Percentiles rank a stretch among this genome's conserved stretches.
These are phyloP conservation scores for Poeciliopsis paucimaculata DNA, from an alignment of 2,797 vertebrate genomes.

Conservation along the genomic window DNA sequence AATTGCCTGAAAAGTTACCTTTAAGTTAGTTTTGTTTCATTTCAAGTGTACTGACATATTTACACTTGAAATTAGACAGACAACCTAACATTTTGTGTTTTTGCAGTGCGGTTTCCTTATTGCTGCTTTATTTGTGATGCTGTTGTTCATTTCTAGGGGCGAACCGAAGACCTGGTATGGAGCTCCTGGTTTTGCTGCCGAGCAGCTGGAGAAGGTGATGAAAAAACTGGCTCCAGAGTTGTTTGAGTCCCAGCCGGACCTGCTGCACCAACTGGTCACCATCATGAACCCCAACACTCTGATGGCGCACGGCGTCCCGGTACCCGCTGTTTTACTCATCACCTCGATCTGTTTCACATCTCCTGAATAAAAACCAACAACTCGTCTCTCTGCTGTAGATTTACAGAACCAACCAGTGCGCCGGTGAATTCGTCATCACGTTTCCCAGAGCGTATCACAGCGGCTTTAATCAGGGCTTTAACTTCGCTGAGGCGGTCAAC, in stretches of 20 bases:
- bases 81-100: no score
- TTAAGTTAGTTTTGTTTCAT: no score
- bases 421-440: conserved; percentile 97
- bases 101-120: not conserved
- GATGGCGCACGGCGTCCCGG: conserved; percentile 92
- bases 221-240: conserved; percentile 96
- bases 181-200: conserved; percentile 94
- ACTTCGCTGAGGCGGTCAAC: conserved; percentile 98
- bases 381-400: conserved; percentile 79
- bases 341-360: not conserved
- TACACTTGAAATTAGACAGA: no score
- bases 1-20: no score
- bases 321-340: conserved; percentile 44
- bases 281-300: conserved; percentile 98
- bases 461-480: conserved; percentile 98
- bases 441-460: conserved; percentile 97
- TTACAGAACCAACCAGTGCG: conserved; percentile 97
- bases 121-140: not conserved
- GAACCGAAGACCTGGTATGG: conserved; percentile 99
- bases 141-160: conserved; percentile 82
- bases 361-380: not conserved
- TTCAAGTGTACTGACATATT: no score
- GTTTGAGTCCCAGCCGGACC: conserved; percentile 93
- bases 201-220: conserved; percentile 97
- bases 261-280: conserved; percentile 94